Evolutionary conservation across 2,888 invertebrate genomes (phyloP).

Genomic region (Drosophila algonquin): DNA sequence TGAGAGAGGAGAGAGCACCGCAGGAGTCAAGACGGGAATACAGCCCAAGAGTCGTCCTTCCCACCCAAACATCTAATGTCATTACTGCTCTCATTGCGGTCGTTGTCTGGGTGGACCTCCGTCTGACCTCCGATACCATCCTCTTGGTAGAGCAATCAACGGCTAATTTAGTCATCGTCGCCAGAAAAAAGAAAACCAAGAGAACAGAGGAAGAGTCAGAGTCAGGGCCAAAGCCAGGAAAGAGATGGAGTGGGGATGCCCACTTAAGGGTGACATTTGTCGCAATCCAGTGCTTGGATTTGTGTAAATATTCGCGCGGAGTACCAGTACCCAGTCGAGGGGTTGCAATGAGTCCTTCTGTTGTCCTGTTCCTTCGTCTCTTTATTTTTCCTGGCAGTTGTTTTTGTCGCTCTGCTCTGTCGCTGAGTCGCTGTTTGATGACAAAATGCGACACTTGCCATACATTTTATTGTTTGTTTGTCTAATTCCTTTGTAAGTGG

Average conservation of each 20-base stretch:
- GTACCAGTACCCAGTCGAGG: slow-evolving; percentile 38
- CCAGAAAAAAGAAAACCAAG: slow-evolving; percentile 27
- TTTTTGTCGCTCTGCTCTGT: slow-evolving; percentile 27
- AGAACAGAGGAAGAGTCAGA: neutral
- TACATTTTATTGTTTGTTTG: slow-evolving; percentile 79
- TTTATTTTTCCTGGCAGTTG: slow-evolving; percentile 59
- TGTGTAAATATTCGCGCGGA: slow-evolving; percentile 68
- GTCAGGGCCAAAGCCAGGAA: too few relatives aligned
- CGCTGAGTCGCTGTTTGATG: slow-evolving; percentile 61
- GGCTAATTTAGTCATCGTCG: slow-evolving; percentile 74
- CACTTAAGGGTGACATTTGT: slow-evolving; percentile 58
- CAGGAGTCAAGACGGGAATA: slow-evolving; percentile 48
- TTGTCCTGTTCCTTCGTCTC: slow-evolving; percentile 14
- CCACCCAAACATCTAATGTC: slow-evolving; percentile 59
- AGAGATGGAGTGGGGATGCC: slow-evolving; percentile 8
- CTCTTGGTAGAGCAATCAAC: slow-evolving; percentile 54
- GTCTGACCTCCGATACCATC: slow-evolving; percentile 1
- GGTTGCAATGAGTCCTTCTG: slow-evolving; percentile 31
- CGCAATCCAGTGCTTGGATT: slow-evolving; percentile 45
- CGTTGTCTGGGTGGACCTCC: slow-evolving; percentile 39
- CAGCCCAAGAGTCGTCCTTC: slow-evolving; percentile 19
- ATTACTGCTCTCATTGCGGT: slow-evolving; percentile 77
- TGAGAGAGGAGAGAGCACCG: slow-evolving; percentile 53
- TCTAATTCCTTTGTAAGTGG: slow-evolving; percentile 77
- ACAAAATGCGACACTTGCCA: slow-evolving; percentile 81